Conservation (phyloP, 2,113 vertebrate genomes). For the Neotoma lepida region DNA sequence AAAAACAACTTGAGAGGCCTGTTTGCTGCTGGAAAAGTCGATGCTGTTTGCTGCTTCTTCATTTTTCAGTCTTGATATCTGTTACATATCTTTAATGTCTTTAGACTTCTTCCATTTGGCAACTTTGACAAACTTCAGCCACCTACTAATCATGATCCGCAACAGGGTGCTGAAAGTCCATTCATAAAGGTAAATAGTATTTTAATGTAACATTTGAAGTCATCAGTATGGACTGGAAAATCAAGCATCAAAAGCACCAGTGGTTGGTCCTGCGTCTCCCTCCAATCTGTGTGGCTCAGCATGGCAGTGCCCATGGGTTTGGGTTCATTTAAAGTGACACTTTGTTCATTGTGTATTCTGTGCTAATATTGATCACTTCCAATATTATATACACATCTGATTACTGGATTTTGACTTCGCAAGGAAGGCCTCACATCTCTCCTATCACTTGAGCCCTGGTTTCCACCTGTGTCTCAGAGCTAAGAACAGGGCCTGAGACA, state of each 20-base stretch:
- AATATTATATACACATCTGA: not conserved
- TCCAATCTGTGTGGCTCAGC: not conserved
- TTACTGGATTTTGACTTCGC: not conserved
- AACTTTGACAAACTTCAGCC: not conserved
- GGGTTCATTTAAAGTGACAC: not conserved
- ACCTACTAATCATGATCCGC: too few species aligned
- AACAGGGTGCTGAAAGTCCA: not conserved
- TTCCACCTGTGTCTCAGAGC: not conserved
- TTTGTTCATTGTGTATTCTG: not conserved
- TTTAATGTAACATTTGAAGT: slow-evolving; percentile 46
- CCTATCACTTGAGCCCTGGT: not conserved
- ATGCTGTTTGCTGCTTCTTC: not conserved
- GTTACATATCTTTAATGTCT: not conserved
- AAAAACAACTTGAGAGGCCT: not conserved
- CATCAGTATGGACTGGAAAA: not conserved
- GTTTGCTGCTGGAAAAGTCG: not conserved
- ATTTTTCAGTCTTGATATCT: not conserved
- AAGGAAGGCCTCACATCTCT: not conserved
- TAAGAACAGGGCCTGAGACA: not conserved
- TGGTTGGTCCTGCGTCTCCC: not conserved
- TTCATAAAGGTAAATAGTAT: slow-evolving; percentile 10
- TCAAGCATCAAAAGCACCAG: not conserved
- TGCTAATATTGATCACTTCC: not conserved
- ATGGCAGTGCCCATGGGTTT: not conserved
- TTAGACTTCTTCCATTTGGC: not conserved